Percentiles rank a stretch among this genome's conserved stretches.
These are phyloP conservation scores for Acrobasis repandana DNA, from an alignment of 2,888 invertebrate genomes.

Conservation along the genomic window DNA sequence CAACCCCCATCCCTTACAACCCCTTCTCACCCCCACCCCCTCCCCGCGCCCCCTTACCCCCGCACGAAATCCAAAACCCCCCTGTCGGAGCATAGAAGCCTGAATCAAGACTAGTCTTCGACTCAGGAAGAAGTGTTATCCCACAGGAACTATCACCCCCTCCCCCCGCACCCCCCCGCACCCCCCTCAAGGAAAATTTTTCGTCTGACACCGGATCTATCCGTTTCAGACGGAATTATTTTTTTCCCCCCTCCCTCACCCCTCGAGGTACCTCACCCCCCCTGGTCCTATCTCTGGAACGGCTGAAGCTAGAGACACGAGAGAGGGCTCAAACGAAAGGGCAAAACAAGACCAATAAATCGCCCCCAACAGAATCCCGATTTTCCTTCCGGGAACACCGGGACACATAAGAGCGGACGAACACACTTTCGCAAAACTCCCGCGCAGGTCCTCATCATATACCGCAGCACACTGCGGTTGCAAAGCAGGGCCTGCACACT, in stretches of 20 bases:
- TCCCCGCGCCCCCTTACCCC: background rate
- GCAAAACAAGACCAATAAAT: background rate
- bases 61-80: background rate
- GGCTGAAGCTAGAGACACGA: background rate
- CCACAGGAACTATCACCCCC: background rate
- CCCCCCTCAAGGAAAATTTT: background rate
- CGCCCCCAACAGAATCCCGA: background rate
- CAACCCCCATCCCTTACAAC: background rate
- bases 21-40: background rate
- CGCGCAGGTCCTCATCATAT: background rate
- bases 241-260: background rate
- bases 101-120: background rate
- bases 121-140: background rate
- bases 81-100: background rate
- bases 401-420: background rate
- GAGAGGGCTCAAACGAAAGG: background rate
- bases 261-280: background rate
- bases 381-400: background rate
- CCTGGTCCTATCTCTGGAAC: background rate
- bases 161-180: background rate
- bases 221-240: background rate
- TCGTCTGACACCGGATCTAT: conserved; percentile 6
- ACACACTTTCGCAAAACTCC: background rate
- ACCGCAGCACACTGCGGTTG: background rate
- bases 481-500: background rate